Percentiles rank a stretch among this genome's conserved stretches.
Evolutionary conservation across 2,797 vertebrate genomes (phyloP).

Genomic region (Gymnothorax javanicus): DNA sequence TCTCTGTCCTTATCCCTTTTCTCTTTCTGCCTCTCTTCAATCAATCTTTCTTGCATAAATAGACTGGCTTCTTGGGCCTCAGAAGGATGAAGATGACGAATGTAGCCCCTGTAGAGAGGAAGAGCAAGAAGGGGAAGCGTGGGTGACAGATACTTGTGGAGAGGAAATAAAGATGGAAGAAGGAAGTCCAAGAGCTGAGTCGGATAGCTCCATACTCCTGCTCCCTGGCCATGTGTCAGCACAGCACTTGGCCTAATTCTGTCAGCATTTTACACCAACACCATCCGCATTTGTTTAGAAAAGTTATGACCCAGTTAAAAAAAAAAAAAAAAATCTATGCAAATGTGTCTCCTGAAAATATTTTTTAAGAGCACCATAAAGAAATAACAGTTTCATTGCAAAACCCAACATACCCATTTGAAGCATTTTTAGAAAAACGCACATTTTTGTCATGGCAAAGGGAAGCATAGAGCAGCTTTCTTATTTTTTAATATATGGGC

Average conservation of each 20-base stretch:
- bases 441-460: too few species aligned
- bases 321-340: neutral
- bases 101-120: conserved; percentile 38
- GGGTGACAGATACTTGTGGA: conserved; percentile 38
- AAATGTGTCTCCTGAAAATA: neutral
- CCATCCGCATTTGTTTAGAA: neutral
- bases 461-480: too few species aligned
- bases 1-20: neutral
- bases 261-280: neutral
- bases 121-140: neutral
- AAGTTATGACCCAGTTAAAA: neutral
- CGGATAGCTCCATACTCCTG: conserved; percentile 38
- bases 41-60: neutral
- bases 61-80: conserved; percentile 71
- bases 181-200: conserved; percentile 48
- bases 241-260: conserved; percentile 33
- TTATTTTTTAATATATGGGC: too few species aligned
- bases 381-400: too few species aligned
- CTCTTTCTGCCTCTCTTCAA: neutral
- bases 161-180: conserved; percentile 44
- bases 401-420: neutral
- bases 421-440: neutral
- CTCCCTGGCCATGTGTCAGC: conserved; percentile 47
- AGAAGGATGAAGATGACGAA: conserved; percentile 57
- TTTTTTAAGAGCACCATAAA: too few species aligned